Conservation (phyloP, 2,113 vertebrate genomes). For the Anhinga rufa region DNA sequence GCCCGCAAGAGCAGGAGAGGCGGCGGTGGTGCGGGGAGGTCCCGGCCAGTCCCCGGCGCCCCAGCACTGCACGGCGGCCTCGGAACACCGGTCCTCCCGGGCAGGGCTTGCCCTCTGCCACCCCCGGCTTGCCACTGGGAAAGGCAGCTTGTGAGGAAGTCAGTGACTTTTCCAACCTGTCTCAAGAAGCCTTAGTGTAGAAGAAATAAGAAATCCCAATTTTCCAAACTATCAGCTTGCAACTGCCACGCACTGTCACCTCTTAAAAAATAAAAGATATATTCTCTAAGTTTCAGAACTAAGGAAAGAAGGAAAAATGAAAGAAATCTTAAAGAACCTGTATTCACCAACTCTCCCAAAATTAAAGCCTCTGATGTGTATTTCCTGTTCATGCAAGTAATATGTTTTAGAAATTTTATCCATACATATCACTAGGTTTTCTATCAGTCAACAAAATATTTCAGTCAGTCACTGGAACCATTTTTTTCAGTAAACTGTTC, state of each 20-base stretch:
- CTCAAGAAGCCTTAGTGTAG: background rate
- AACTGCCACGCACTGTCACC: background rate
- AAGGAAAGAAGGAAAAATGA: background rate
- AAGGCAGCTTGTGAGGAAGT: background rate
- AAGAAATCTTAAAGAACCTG: background rate
- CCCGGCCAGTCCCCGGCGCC: background rate
- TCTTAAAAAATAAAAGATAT: background rate
- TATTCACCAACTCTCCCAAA: background rate
- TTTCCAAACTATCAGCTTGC: background rate
- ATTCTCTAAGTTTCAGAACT: background rate
- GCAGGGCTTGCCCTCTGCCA: background rate
- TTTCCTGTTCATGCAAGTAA: background rate
- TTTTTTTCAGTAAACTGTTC: slow-evolving; percentile 11
- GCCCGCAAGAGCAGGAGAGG: background rate
- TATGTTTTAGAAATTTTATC: background rate
- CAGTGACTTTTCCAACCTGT: background rate
- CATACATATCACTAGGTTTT: slow-evolving; percentile 2
- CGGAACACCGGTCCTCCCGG: background rate
- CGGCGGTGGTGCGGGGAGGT: background rate
- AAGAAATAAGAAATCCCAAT: background rate
- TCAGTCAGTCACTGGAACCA: background rate
- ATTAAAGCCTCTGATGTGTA: background rate
- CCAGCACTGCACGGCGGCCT: background rate
- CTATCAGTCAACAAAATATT: slow-evolving; percentile 19
- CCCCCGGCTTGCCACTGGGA: background rate